These are phyloP conservation scores for Drosophila neocordata DNA, from an alignment of 1,140 invertebrate species.

Conservation along the genomic window DNA sequence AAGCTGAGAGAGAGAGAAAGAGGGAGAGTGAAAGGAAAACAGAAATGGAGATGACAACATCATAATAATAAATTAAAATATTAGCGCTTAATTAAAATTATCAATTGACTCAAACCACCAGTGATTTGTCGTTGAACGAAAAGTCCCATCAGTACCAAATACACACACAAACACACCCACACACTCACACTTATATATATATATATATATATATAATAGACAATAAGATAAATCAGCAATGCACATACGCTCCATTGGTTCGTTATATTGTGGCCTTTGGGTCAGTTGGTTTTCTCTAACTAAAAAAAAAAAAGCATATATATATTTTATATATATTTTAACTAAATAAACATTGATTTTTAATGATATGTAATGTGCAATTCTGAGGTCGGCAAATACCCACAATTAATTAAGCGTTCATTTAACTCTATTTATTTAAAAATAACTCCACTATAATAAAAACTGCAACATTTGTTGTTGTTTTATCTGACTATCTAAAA, in stretches of 20 bases:
- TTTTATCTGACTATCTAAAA: too few relatives aligned
- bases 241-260: slow-evolving; percentile 39
- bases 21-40: neutral
- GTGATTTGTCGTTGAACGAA: slow-evolving; percentile 40
- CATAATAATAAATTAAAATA: slow-evolving; percentile 80
- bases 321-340: slow-evolving; percentile 45
- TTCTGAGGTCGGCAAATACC: slow-evolving; percentile 17
- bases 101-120: slow-evolving; percentile 49
- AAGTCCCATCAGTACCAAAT: slow-evolving; percentile 22
- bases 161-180: slow-evolving; percentile 11
- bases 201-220: neutral
- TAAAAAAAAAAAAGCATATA: slow-evolving; percentile 8
- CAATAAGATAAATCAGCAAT: slow-evolving; percentile 29
- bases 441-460: neutral
- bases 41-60: slow-evolving; percentile 43
- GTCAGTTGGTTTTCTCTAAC: slow-evolving; percentile 15
- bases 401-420: slow-evolving; percentile 57
- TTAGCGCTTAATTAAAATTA: slow-evolving; percentile 82
- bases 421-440: slow-evolving; percentile 25
- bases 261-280: slow-evolving; percentile 4
- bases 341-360: slow-evolving; percentile 56
- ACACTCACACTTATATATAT: too few relatives aligned
- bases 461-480: neutral
- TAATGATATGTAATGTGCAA: slow-evolving; percentile 21
- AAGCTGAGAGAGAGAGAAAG: neutral